These are phyloP conservation scores for Sesia bembeciformis DNA, from an alignment of 2,888 invertebrate species.

Conservation along the genomic window DNA sequence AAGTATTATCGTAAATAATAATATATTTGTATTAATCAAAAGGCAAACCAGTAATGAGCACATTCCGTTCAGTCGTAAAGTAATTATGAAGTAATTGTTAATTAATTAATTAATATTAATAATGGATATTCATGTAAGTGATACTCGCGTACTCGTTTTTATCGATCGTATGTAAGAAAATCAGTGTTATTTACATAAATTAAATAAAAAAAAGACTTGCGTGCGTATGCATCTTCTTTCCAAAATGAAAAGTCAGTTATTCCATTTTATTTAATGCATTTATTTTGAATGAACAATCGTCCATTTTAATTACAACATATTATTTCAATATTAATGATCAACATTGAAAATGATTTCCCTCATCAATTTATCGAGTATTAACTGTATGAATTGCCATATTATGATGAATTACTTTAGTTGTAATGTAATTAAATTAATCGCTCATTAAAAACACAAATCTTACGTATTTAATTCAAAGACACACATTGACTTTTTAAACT, in stretches of 20 bases:
- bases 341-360: too few relatives aligned
- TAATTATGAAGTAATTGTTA: slow-evolving; percentile 37
- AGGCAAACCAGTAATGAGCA: slow-evolving; percentile 54
- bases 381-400: too few relatives aligned
- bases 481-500: too few relatives aligned
- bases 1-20: slow-evolving; percentile 19
- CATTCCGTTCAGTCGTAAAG: slow-evolving; percentile 62
- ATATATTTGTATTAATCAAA: slow-evolving; percentile 36
- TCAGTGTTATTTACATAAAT: neutral
- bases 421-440: too few relatives aligned
- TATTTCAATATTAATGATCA: neutral
- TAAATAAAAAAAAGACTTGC: neutral
- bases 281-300: neutral
- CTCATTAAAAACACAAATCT: too few relatives aligned
- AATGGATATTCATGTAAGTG: slow-evolving; percentile 21
- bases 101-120: slow-evolving; percentile 28
- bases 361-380: too few relatives aligned
- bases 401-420: too few relatives aligned
- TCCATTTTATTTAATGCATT: neutral
- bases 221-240: neutral
- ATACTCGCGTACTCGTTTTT: slow-evolving; percentile 31
- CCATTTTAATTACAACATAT: neutral
- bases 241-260: too few relatives aligned
- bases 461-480: too few relatives aligned
- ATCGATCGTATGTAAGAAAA: neutral